These are phyloP conservation scores for Urophycis tenuis DNA, from an alignment of 2,797 vertebrate genomes.

Conservation along the genomic window DNA sequence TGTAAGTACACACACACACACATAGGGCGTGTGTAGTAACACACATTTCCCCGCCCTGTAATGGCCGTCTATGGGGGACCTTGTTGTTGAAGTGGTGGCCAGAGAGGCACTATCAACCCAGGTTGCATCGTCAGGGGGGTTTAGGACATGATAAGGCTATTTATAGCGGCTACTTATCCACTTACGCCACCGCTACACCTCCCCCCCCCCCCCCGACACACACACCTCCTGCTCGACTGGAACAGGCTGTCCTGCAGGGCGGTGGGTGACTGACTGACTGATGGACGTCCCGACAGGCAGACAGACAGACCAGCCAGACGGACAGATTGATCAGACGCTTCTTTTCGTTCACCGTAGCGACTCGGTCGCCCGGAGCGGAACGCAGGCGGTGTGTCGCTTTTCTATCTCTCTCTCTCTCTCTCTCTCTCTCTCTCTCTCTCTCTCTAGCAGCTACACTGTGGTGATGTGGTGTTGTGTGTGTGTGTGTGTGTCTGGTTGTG, in stretches of 20 bases:
- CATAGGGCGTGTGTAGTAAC: conserved; percentile 26
- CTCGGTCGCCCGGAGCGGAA: background rate
- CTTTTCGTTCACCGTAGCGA: background rate
- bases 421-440: no score
- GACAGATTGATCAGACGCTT: conserved; percentile 26
- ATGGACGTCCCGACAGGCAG: no score
- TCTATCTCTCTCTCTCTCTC: no score
- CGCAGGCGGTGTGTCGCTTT: no score
- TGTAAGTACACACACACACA: conserved; percentile 14
- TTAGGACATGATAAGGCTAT: conserved; percentile 62
- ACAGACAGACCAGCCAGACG: background rate
- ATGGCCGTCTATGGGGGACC: conserved; percentile 53
- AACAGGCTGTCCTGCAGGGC: conserved; percentile 3
- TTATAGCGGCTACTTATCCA: conserved; percentile 59
- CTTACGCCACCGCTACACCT: conserved; percentile 41
- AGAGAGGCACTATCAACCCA: conserved; percentile 30
- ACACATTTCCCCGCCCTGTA: conserved; percentile 58
- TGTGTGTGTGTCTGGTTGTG: no score
- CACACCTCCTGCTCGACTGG: background rate
- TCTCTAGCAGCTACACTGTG: no score
- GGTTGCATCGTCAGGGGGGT: conserved; percentile 48
- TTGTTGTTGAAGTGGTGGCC: conserved; percentile 47
- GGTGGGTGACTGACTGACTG: conserved; percentile 19
- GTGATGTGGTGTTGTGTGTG: no score
- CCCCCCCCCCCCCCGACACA: background rate